Evolutionary conservation across 2,113 vertebrate genomes (phyloP).

Genomic region (Myrmecophaga tridactyla): DNA sequence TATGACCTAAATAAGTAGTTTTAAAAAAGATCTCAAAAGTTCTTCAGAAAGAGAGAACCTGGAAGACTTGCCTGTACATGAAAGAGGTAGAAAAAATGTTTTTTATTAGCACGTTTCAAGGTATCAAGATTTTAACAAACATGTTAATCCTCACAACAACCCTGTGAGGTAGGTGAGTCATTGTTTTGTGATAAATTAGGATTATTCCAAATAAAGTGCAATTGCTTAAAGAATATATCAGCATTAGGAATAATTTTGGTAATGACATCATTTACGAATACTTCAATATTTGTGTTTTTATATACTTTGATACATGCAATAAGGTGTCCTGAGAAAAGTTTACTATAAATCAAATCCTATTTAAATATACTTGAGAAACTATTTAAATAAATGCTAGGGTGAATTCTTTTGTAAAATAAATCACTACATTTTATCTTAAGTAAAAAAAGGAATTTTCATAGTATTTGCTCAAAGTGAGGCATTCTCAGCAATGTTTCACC

Average conservation of each 20-base stretch:
- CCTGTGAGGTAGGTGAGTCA: conserved; percentile 78
- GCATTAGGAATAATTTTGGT: conserved; percentile 36
- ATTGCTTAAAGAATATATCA: conserved; percentile 58
- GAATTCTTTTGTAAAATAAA: conserved; percentile 34
- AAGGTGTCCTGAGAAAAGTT: conserved; percentile 23
- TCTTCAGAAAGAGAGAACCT: conserved; percentile 51
- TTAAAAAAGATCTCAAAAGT: neutral
- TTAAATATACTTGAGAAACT: neutral
- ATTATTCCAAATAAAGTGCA: conserved; percentile 69
- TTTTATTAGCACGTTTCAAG: conserved; percentile 72
- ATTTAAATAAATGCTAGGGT: conserved; percentile 23
- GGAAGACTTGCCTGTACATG: conserved; percentile 34
- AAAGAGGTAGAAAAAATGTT: conserved; percentile 62
- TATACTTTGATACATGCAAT: conserved; percentile 59
- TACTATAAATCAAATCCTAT: conserved; percentile 37
- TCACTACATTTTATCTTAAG: neutral
- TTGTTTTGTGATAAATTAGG: conserved; percentile 39
- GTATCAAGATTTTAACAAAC: conserved; percentile 67
- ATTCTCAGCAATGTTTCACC: conserved; percentile 6
- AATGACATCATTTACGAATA: conserved; percentile 38
- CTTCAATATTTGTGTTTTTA: conserved; percentile 13
- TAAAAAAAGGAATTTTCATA: conserved; percentile 40
- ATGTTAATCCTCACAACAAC: conserved; percentile 78
- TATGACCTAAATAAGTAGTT: neutral
- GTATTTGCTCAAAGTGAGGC: neutral